These are phyloP conservation scores for Drosophila nigrodunni DNA, from an alignment of 1,140 invertebrate species.

Conservation along the genomic window DNA sequence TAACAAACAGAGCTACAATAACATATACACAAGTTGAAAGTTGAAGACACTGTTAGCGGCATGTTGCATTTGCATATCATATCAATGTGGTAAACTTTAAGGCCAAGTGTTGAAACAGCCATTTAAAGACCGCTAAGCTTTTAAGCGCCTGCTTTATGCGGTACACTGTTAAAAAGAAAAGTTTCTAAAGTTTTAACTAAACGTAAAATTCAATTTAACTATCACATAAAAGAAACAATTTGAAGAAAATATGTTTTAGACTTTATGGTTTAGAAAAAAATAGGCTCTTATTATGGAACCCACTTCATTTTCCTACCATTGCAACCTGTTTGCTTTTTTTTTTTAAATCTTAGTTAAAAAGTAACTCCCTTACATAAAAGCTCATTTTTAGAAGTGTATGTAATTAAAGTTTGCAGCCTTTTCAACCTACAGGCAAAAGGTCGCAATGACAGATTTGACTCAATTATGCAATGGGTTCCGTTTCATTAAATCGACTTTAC, in stretches of 20 bases:
- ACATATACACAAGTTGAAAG: slow-evolving; percentile 6
- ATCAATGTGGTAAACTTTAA: slow-evolving; percentile 29
- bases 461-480: slow-evolving; percentile 78
- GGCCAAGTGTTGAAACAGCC: slow-evolving; percentile 22
- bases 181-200: too few species aligned
- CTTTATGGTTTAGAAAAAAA: too few species aligned
- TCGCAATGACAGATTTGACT: slow-evolving; percentile 53
- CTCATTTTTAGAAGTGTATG: neutral
- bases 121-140: neutral
- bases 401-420: slow-evolving; percentile 8
- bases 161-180: too few species aligned
- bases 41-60: slow-evolving; percentile 4
- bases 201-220: too few species aligned
- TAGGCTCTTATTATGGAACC: too few species aligned
- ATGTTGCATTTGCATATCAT: slow-evolving; percentile 29
- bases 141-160: neutral
- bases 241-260: too few species aligned
- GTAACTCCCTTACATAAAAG: too few species aligned
- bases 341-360: too few species aligned
- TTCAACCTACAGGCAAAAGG: neutral
- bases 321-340: too few species aligned
- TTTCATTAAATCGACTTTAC: slow-evolving; percentile 74
- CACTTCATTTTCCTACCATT: too few species aligned
- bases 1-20: slow-evolving; percentile 9
- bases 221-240: too few species aligned